Evolutionary conservation across 2,113 vertebrate genomes (phyloP).

Genomic region (Sinosuthora webbiana): DNA sequence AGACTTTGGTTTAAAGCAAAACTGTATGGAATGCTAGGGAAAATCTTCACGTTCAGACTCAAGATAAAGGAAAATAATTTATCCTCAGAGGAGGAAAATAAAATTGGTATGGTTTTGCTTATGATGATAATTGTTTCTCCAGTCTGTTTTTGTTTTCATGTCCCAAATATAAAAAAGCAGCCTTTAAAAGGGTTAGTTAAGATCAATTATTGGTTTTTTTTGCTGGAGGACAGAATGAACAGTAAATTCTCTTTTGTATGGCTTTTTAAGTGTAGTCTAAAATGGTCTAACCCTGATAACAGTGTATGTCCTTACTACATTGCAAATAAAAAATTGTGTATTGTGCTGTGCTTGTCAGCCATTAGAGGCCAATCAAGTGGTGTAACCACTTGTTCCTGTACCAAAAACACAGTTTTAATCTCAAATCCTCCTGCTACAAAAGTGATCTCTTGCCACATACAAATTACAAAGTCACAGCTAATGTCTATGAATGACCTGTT

Average conservation of each 20-base stretch:
- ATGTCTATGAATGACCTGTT: neutral
- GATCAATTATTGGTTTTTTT: neutral
- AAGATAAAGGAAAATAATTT: conserved; percentile 26
- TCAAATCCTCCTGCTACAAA: neutral
- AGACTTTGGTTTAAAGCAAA: conserved; percentile 72
- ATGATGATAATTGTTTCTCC: neutral
- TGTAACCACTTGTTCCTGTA: neutral
- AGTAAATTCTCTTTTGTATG: neutral
- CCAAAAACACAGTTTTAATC: neutral
- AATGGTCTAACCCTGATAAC: neutral
- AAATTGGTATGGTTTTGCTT: neutral
- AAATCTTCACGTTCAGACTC: neutral
- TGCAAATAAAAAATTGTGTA: neutral
- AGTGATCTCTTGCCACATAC: neutral
- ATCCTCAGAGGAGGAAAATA: neutral
- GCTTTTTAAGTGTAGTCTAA: neutral
- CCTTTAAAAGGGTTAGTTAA: conserved; percentile 30
- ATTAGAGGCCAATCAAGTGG: neutral
- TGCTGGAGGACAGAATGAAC: neutral
- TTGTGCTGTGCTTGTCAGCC: neutral
- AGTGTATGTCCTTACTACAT: neutral
- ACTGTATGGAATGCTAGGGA: conserved; percentile 10
- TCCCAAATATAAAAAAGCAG: neutral
- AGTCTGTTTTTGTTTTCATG: neutral
- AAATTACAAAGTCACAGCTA: neutral